Percentiles rank a stretch among this genome's conserved stretches.
Conservation (phyloP, 92 coral and sea anemone species). For the Umimayanthus kanabou region DNA sequence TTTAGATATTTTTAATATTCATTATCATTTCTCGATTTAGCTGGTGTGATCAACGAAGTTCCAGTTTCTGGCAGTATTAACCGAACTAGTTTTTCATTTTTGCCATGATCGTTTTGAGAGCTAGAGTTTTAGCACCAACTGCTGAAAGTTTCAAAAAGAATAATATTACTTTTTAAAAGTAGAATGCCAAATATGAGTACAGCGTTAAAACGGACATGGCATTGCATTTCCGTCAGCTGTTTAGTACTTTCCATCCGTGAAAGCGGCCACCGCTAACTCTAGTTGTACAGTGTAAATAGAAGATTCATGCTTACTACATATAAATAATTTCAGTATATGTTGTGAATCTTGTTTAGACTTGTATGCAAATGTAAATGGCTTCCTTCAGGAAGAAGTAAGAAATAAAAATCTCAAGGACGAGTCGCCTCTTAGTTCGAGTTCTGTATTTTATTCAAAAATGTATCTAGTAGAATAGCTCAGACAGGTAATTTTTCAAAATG, state of each 20-base stretch:
- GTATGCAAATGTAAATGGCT: not conserved
- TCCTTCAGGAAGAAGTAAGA: not conserved
- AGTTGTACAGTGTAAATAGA: constrained; percentile 20
- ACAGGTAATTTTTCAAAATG: not conserved
- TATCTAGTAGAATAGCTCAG: too few relatives aligned
- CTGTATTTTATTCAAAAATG: not conserved
- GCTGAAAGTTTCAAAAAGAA: not conserved
- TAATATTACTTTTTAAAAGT: too few relatives aligned
- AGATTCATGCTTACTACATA: not conserved
- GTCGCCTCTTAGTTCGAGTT: not conserved
- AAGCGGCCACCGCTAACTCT: not conserved
- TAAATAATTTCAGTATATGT: not conserved
- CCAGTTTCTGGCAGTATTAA: not conserved
- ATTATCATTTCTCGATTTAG: not conserved
- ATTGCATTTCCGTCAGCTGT: not conserved
- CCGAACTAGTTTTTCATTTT: not conserved
- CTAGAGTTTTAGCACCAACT: not conserved
- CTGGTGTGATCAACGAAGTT: not conserved
- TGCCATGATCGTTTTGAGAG: not conserved
- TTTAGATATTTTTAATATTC: not conserved
- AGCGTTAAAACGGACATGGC: not conserved
- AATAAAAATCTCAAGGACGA: not conserved
- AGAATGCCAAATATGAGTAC: not conserved
- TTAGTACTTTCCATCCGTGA: not conserved
- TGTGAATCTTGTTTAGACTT: not conserved